Conservation (phyloP, 2,113 vertebrate species). For the Labeo rohita region DNA sequence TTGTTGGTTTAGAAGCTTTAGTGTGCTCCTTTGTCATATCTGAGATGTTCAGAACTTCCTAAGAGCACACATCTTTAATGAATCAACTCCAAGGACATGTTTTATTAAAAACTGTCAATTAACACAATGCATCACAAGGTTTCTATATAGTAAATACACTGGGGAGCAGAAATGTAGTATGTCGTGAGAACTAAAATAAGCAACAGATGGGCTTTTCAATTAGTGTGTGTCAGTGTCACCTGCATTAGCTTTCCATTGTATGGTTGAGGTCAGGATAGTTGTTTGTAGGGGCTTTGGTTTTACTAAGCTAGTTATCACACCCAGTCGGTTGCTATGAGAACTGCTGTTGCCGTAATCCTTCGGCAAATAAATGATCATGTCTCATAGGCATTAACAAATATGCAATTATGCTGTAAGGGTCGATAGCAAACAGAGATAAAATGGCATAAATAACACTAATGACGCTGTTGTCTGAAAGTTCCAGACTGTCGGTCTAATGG, state of each 20-base stretch:
- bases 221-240: conserved; percentile 2
- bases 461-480: conserved; percentile 30
- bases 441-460: conserved; percentile 40
- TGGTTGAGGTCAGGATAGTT: conserved; percentile 1
- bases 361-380: conserved; percentile 28
- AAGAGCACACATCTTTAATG: neutral
- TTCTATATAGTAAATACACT: neutral
- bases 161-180: neutral
- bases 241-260: conserved; percentile 2
- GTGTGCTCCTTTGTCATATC: no score
- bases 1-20: no score
- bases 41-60: neutral
- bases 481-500: conserved; percentile 10
- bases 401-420: conserved; percentile 24
- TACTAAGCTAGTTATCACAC: conserved; percentile 15
- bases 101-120: neutral
- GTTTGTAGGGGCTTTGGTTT: conserved; percentile 16
- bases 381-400: conserved; percentile 43
- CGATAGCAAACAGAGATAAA: conserved; percentile 40
- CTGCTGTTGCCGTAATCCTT: conserved; percentile 6
- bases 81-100: neutral
- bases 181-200: neutral
- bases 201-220: neutral
- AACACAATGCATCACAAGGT: neutral
- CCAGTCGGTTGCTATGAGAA: conserved; percentile 57